Percentiles rank a stretch among this genome's conserved stretches.
Evolutionary conservation across 1,140 invertebrate species (phyloP).

Genomic region (Heliconius melpomene): DNA sequence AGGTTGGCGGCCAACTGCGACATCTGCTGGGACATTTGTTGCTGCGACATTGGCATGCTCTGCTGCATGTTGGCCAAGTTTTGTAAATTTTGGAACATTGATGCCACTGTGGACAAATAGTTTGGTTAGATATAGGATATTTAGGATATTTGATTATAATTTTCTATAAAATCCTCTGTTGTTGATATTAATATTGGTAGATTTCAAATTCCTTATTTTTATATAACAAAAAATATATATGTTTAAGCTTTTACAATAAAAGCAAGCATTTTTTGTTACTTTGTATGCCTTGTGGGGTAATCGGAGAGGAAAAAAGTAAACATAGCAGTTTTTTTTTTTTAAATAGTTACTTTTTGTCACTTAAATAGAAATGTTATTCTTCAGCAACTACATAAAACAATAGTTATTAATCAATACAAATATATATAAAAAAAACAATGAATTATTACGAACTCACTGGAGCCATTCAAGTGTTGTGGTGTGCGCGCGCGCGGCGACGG

Average conservation of each 20-base stretch:
- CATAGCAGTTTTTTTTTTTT: too few species aligned
- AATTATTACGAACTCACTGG: slow-evolving; percentile 85
- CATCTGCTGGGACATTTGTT: slow-evolving; percentile 83
- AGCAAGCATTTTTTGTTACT: too few species aligned
- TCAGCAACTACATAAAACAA: too few species aligned
- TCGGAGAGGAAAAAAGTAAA: too few species aligned
- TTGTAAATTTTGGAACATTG: slow-evolving; percentile 90
- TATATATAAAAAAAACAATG: slow-evolving; percentile 27
- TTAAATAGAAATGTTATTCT: too few species aligned
- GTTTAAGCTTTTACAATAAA: not conserved
- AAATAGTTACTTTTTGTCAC: too few species aligned
- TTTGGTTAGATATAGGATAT: not conserved
- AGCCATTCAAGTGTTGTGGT: slow-evolving; percentile 83
- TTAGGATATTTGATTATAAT: not conserved
- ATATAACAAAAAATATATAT: not conserved
- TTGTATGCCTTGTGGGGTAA: too few species aligned
- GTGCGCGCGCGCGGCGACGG: slow-evolving; percentile 76
- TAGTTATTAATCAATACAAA: not conserved
- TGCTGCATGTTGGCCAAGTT: slow-evolving; percentile 84
- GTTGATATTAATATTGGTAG: too few species aligned
- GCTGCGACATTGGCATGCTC: slow-evolving; percentile 77
- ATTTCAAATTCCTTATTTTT: too few species aligned
- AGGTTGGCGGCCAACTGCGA: slow-evolving; percentile 86
- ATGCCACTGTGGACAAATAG: slow-evolving; percentile 84
- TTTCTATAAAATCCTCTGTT: not conserved